Conservation (phyloP, 2,888 invertebrate genomes). For the Pristionchus arcanus region DNA sequence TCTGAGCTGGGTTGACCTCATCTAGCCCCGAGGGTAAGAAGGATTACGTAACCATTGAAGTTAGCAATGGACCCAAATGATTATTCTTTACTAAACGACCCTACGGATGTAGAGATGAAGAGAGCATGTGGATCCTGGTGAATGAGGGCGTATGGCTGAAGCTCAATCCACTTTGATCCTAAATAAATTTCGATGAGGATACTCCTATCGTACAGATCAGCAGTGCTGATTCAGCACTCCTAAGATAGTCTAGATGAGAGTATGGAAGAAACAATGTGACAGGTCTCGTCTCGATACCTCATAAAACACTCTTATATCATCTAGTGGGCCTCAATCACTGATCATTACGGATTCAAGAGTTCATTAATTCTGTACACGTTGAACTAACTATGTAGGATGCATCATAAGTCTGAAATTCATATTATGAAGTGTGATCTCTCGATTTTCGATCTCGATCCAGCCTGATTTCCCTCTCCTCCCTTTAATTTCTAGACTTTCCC, state of each 20-base stretch:
- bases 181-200: no score
- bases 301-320: background rate
- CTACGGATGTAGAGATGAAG: background rate
- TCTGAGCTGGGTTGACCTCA: slow-evolving; percentile 14
- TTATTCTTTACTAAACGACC: background rate
- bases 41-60: background rate
- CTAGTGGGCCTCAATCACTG: background rate
- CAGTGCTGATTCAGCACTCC: no score
- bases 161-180: no score
- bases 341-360: background rate
- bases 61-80: background rate
- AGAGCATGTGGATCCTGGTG: no score
- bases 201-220: background rate
- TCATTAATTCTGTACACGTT: background rate
- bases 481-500: background rate
- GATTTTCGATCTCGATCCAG: background rate
- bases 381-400: background rate
- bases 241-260: background rate
- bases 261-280: background rate
- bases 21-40: background rate
- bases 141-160: background rate
- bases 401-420: background rate
- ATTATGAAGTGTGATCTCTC: background rate
- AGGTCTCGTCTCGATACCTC: background rate
- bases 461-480: background rate